Evolutionary conservation across 2,113 vertebrate genomes (phyloP).

Genomic region (Butorides virescens): DNA sequence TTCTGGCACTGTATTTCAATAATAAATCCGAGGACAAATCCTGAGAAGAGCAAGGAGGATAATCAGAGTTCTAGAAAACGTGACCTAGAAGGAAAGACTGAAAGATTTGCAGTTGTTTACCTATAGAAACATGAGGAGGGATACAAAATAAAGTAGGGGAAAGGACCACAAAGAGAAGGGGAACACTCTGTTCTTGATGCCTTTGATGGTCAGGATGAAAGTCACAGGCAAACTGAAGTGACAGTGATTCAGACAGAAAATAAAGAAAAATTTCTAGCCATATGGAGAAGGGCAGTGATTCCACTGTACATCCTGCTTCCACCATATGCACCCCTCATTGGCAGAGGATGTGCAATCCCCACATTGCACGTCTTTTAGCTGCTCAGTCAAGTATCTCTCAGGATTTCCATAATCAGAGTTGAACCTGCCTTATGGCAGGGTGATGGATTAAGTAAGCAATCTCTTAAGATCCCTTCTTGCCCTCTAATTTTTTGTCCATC

Average conservation of each 20-base stretch:
- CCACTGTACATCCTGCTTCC: neutral
- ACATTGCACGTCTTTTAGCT: neutral
- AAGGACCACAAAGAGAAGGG: neutral
- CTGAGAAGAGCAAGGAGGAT: neutral
- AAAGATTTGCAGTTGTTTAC: neutral
- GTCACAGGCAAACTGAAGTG: neutral
- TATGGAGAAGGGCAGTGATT: neutral
- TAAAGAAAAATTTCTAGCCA: neutral
- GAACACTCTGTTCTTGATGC: neutral
- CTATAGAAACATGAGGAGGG: neutral
- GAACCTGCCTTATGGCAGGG: neutral
- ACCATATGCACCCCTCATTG: neutral
- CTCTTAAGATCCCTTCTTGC: neutral
- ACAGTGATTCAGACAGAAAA: neutral
- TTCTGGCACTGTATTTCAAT: neutral
- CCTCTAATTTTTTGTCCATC: neutral
- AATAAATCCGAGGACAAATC: neutral
- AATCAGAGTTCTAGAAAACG: neutral
- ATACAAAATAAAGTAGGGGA: neutral
- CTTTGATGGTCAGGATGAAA: neutral
- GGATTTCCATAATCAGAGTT: slow-evolving; percentile 10
- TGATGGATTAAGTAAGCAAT: neutral
- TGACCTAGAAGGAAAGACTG: neutral
- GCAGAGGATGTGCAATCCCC: neutral
- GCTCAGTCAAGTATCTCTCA: neutral